A percentile compares a stretch with the other conserved stretches of the same genome.
These are phyloP conservation scores for Zaprionus obscuricornis DNA, from an alignment of 2,888 invertebrate genomes.

Conservation along the genomic window DNA sequence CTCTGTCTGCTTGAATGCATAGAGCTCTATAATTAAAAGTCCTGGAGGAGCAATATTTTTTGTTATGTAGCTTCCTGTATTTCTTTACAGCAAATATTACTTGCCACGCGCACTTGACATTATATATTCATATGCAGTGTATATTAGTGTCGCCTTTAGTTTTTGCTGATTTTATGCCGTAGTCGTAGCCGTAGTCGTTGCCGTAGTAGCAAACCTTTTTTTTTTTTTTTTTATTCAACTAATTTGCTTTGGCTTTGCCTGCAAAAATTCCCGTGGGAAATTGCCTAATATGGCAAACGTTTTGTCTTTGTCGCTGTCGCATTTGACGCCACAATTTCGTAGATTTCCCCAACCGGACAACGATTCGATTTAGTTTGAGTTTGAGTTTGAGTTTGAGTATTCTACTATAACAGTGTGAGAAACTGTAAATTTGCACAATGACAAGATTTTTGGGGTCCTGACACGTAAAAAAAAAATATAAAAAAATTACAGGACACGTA, in stretches of 20 bases:
- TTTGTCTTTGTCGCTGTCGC: constrained; percentile 67
- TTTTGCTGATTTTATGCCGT: no score
- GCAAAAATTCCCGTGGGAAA: constrained; percentile 19
- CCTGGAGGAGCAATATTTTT: no score
- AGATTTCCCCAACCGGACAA: constrained; percentile 74
- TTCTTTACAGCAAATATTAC: no score
- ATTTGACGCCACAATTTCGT: constrained; percentile 64
- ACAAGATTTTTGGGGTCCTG: constrained; percentile 53
- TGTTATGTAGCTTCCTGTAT: no score
- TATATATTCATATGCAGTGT: no score
- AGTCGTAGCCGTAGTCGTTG: constrained; percentile 12
- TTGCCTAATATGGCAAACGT: constrained; percentile 54
- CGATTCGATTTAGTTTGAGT: constrained; percentile 28
- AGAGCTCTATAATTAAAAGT: no score
- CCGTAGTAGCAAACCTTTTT: constrained; percentile 33
- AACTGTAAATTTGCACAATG: constrained; percentile 70
- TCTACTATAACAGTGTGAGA: no score
- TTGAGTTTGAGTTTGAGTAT: no score
- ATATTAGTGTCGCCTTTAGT: no score
- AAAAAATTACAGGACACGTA: no score
- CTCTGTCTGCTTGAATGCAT: no score
- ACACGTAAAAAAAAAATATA: constrained; percentile 66
- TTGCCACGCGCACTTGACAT: no score
- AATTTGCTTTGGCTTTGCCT: constrained; percentile 36
- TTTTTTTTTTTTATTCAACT: constrained; percentile 49